phyloP scores from a whole-genome alignment of 1,140 invertebrate genomes.

The Ctenoplectra terminalis region DNA sequence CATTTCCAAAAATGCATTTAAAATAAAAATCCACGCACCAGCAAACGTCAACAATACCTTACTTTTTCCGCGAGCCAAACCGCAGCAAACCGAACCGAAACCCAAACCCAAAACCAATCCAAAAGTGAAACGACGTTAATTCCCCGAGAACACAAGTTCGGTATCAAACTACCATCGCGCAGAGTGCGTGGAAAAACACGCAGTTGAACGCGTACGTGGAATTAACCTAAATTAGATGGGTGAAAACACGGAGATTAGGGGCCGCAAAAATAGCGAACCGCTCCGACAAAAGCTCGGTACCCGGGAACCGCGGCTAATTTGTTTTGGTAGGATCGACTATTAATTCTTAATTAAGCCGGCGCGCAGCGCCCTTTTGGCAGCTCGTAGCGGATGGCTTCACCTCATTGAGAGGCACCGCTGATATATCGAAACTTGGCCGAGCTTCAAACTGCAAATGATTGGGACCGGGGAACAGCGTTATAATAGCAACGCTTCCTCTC shows the following conservation, averaged over 20 bases:
- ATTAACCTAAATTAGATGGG: constrained; percentile 29
- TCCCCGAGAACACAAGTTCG: background rate
- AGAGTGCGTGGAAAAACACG: background rate
- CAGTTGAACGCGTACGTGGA: background rate
- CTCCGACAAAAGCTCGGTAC: background rate
- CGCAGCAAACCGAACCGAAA: no score
- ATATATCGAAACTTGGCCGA: constrained; percentile 79
- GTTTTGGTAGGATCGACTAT: constrained; percentile 64
- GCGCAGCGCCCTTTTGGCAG: constrained; percentile 71
- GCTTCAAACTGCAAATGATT: constrained; percentile 78
- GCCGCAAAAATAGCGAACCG: background rate
- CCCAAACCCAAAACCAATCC: background rate
- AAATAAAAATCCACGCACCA: no score
- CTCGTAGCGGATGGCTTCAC: constrained; percentile 64
- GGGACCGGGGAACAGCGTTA: constrained; percentile 70
- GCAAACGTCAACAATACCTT: no score
- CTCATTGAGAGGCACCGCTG: constrained; percentile 72
- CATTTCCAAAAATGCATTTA: no score
- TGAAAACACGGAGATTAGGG: constrained; percentile 5
- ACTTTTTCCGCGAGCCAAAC: no score
- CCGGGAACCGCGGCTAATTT: constrained; percentile 37
- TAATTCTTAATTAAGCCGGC: constrained; percentile 78
- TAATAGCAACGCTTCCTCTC: constrained; percentile 69
- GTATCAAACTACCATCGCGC: no score
- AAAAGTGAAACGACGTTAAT: constrained; percentile 3